Evolutionary conservation across 2,888 invertebrate species (phyloP).

Genomic region (Neoitamus cyanurus): DNA sequence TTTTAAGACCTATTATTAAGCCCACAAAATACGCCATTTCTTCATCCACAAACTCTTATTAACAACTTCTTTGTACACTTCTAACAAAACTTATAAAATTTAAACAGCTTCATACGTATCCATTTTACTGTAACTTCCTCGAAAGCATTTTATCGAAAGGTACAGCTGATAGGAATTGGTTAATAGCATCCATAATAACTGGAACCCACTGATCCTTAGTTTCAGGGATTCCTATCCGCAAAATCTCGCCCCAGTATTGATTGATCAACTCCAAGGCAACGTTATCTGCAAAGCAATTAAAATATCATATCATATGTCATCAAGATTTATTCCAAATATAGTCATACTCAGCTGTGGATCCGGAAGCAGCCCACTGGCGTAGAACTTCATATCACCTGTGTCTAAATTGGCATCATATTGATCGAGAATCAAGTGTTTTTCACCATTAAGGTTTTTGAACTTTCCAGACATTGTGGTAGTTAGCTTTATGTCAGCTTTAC

Average conservation of each 20-base stretch:
- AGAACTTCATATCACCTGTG: slow-evolving; percentile 72
- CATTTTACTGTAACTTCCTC: not conserved
- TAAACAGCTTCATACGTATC: not conserved
- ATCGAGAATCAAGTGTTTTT: slow-evolving; percentile 70
- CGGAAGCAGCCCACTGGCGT: slow-evolving; percentile 71
- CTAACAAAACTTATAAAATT: not conserved
- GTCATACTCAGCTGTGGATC: slow-evolving; percentile 76
- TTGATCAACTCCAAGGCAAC: slow-evolving; percentile 67
- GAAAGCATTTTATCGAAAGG: slow-evolving; percentile 60
- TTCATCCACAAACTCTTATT: not conserved
- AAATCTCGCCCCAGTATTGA: slow-evolving; percentile 70
- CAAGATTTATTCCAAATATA: not conserved
- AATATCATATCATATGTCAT: not conserved
- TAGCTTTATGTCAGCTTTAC: slow-evolving; percentile 69
- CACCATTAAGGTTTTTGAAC: slow-evolving; percentile 69
- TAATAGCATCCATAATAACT: slow-evolving; percentile 58
- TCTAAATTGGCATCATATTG: slow-evolving; percentile 74
- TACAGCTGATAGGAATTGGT: slow-evolving; percentile 61
- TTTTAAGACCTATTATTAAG: not conserved
- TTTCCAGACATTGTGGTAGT: slow-evolving; percentile 72
- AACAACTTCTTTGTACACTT: not conserved
- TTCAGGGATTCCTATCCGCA: slow-evolving; percentile 68
- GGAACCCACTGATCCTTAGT: slow-evolving; percentile 63
- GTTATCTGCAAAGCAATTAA: slow-evolving; percentile 56
- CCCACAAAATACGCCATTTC: not conserved